Base-by-base conservation (phyloP, 2,113 vertebrate species). In the Pyrgilauda ruficollis region DNA sequence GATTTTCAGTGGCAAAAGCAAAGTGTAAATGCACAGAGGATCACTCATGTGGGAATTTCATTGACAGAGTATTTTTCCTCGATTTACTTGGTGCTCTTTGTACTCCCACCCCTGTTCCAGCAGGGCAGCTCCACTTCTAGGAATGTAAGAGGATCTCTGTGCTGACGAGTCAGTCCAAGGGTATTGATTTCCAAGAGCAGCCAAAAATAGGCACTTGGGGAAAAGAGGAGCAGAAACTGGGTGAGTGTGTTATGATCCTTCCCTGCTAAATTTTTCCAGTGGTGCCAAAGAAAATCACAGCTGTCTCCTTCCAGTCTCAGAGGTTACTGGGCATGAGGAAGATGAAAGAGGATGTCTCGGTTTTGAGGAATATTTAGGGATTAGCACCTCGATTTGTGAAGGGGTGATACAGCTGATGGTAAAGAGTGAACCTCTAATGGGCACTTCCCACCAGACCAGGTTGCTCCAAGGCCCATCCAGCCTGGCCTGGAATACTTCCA, bases 321-420 rank as follows among this genome's bases (percentile, higher is more conserved):
- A 56, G 66, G 49, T 47, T 43, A 2, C 11, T 37, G 43, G 39
- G 17, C 33, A 8, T 3, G 15, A 82, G 63, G 6, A 6, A 28
- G 9, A 37, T 23, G 28, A 13, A 27, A 26, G 4, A 52, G 15
- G 0, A 19, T 4, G 2, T 79, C 15, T 64, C 0, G 0, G 12
- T 63, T 80, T 63, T 68, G 91, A 77, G 88, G 53, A 50, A 46
- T 44, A 11, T 22, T 44, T 79, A 37, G 6, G 22, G 72, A 24
- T 68, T 27, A 76, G 22, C 47, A 13, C 24, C 11, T 68, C 1
- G 0, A 9, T 70, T 74, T 1, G 1, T 43, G 66, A 74, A 17
- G 9, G 46, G 27, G 2, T 77, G 23, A 47, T 63, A 21, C 18
- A 41, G 53, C 21, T 37, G 24, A 15, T 43, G 39, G 6, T 33